phyloP scores from a whole-genome alignment of 1,140 invertebrate genomes.

The Leptestheria dahalacensis region DNA sequence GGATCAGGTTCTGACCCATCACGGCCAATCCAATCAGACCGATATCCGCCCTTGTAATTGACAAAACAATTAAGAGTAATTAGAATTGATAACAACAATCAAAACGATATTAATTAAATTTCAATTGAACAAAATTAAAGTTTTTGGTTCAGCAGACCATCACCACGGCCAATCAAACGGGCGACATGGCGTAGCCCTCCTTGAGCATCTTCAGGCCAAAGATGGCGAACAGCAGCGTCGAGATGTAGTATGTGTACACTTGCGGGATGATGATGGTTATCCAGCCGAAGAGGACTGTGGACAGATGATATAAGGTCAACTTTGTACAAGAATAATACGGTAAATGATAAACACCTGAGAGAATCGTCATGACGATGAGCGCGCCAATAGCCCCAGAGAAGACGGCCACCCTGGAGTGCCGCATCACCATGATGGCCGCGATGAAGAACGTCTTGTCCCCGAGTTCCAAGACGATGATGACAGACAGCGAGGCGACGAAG shows the following conservation, averaged over 20 bases:
- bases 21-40: too few relatives aligned
- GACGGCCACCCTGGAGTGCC: conserved; percentile 80
- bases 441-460: conserved; percentile 99
- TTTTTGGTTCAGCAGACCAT: too few relatives aligned
- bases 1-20: too few relatives aligned
- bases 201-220: conserved; percentile 98
- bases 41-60: too few relatives aligned
- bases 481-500: conserved; percentile 82
- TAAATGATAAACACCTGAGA: conserved; percentile 51
- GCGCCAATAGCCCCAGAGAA: conserved; percentile 86
- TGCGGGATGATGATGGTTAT: conserved; percentile 84
- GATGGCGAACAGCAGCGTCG: conserved; percentile 83
- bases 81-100: too few relatives aligned
- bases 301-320: background rate
- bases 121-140: too few relatives aligned
- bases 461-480: conserved; percentile 93
- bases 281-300: conserved; percentile 68
- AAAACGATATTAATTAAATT: too few relatives aligned
- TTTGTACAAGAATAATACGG: background rate
- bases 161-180: too few relatives aligned
- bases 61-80: too few relatives aligned
- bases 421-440: conserved; percentile 98
- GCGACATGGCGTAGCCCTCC: conserved; percentile 90
- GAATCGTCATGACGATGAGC: conserved; percentile 83
- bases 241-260: conserved; percentile 87